Percentiles rank a stretch among this genome's conserved stretches.
Evolutionary conservation across 2,113 vertebrate species (phyloP).

Genomic region (Brachyhypopomus occidentalis): DNA sequence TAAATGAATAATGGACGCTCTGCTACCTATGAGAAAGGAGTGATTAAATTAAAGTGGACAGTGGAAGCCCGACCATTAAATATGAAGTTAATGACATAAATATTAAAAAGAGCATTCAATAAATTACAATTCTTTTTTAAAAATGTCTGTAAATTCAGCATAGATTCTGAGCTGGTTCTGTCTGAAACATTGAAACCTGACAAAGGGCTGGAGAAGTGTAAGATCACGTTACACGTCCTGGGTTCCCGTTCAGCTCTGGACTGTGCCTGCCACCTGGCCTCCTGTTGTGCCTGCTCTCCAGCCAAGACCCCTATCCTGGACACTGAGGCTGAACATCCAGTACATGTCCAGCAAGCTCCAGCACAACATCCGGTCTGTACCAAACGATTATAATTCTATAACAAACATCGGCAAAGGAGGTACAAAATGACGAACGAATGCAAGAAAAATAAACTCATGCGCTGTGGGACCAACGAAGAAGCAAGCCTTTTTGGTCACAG

Average conservation of each 20-base stretch:
- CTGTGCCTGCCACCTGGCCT: slow-evolving; percentile 8
- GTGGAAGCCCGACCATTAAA: too few species aligned
- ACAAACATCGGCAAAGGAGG: neutral
- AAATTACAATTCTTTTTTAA: too few species aligned
- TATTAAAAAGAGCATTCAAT: too few species aligned
- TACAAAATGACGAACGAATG: neutral
- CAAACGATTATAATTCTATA: neutral
- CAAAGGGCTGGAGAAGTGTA: slow-evolving; percentile 37
- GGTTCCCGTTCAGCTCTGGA: slow-evolving; percentile 45
- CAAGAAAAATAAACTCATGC: neutral
- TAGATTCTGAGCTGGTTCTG: slow-evolving; percentile 32
- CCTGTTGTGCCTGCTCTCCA: neutral
- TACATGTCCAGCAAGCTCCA: slow-evolving; percentile 7
- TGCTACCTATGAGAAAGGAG: too few species aligned
- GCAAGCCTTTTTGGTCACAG: neutral
- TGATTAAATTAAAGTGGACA: too few species aligned
- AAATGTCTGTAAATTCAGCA: slow-evolving; percentile 1
- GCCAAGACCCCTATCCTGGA: slow-evolving; percentile 48
- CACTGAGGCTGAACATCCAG: slow-evolving; percentile 36
- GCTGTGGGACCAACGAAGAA: neutral
- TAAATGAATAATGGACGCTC: too few species aligned
- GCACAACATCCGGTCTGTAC: neutral
- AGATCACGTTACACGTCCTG: slow-evolving; percentile 52
- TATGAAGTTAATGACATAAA: too few species aligned
- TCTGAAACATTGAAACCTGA: slow-evolving; percentile 56